Conservation (phyloP, 2,888 invertebrate genomes). For the Empis livida region DNA sequence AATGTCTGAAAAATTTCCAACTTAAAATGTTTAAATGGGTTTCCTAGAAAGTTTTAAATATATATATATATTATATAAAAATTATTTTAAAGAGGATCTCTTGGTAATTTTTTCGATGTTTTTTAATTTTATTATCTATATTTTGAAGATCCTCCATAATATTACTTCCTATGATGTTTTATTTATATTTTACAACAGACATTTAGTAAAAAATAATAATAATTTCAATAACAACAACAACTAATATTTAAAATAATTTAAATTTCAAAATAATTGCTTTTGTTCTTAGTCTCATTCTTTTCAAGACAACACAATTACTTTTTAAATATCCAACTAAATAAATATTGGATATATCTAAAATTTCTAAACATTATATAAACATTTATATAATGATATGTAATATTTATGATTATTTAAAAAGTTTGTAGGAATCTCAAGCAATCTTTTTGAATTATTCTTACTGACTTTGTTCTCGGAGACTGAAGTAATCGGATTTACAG, state of each 20-base stretch:
- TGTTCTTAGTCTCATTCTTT: too few species aligned
- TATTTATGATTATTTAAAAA: too few species aligned
- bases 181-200: neutral
- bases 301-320: too few species aligned
- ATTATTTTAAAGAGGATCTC: neutral
- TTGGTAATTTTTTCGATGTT: slow-evolving; percentile 5
- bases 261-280: too few species aligned
- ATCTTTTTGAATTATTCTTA: slow-evolving; percentile 57
- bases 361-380: too few species aligned
- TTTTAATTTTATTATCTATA: slow-evolving; percentile 1
- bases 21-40: slow-evolving; percentile 1
- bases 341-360: too few species aligned
- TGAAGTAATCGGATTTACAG: slow-evolving; percentile 16
- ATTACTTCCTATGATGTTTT: neutral
- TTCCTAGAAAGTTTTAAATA: slow-evolving; percentile 1
- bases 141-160: too few species aligned
- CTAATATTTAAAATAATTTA: too few species aligned
- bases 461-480: slow-evolving; percentile 85
- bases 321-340: too few species aligned
- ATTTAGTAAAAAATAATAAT: neutral
- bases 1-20: slow-evolving; percentile 20
- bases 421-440: slow-evolving; percentile 3
- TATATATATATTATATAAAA: too few species aligned
- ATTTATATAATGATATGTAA: too few species aligned
- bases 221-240: too few species aligned